Percentiles rank a stretch among this genome's conserved stretches.
Conservation (phyloP, 1,140 invertebrate genomes). For the Drosophila saltans region DNA sequence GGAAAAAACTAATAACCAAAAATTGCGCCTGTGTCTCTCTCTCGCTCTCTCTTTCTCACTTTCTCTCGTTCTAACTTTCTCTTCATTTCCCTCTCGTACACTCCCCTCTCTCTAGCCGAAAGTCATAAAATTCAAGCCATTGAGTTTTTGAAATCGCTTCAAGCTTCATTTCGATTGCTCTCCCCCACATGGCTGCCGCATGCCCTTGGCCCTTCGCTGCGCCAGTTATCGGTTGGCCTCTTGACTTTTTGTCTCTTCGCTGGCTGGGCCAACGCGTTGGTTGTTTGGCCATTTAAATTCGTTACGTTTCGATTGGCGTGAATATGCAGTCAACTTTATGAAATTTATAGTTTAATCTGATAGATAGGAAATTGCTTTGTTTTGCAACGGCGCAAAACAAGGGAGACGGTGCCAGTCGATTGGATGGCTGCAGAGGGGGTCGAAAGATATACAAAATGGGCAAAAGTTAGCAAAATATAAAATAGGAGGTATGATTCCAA, state of each 20-base stretch:
- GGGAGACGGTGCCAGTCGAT: not conserved
- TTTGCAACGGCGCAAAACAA: constrained; percentile 38
- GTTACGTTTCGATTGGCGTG: constrained; percentile 80
- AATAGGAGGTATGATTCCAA: constrained; percentile 15
- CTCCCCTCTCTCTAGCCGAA: constrained; percentile 43
- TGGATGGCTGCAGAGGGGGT: not conserved
- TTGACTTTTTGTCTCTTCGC: constrained; percentile 54
- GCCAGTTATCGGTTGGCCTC: constrained; percentile 48
- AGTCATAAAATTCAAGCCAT: constrained; percentile 80
- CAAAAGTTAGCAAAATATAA: constrained; percentile 47
- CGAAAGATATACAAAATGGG: not conserved
- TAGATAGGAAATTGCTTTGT: constrained; percentile 81
- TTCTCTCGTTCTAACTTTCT: not conserved
- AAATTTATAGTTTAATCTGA: constrained; percentile 82
- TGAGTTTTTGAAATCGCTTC: constrained; percentile 80
- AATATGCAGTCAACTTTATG: constrained; percentile 80
- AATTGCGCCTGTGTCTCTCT: constrained; percentile 47
- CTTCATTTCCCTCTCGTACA: constrained; percentile 10
- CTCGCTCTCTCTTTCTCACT: not conserved
- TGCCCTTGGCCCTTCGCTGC: not conserved
- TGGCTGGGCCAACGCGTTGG: constrained; percentile 34
- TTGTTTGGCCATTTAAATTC: constrained; percentile 80
- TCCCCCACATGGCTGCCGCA: constrained; percentile 9
- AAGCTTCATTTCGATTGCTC: constrained; percentile 75
- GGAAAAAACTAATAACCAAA: constrained; percentile 70